Evolutionary conservation across 2,113 vertebrate species (phyloP).

Genomic region (Notiomystis cincta): DNA sequence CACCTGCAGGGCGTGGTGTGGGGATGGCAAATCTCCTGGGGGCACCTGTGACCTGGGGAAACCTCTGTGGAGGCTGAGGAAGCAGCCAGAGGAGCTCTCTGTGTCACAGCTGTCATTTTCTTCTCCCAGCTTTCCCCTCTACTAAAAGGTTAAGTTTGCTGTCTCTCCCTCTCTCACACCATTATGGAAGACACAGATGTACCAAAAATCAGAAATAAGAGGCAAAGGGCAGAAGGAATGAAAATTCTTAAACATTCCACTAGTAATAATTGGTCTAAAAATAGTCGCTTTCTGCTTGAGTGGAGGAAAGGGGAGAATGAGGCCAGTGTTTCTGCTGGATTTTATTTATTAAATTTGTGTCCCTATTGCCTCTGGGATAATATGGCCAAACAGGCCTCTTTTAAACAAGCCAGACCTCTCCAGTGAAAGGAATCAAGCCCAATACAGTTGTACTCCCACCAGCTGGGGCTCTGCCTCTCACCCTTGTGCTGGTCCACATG

Average conservation of each 20-base stretch:
- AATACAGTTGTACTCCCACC: neutral
- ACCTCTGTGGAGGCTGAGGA: neutral
- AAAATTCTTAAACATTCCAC: neutral
- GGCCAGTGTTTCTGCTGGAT: neutral
- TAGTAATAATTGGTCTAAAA: neutral
- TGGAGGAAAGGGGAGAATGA: neutral
- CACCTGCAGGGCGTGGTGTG: neutral
- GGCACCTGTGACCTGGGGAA: neutral
- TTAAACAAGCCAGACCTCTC: neutral
- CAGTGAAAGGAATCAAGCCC: neutral
- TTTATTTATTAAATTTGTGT: slow-evolving; percentile 12
- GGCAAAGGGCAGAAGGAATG: neutral
- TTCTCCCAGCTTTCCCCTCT: neutral
- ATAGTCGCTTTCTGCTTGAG: neutral
- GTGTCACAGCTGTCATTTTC: neutral
- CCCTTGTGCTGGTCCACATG: accelerated
- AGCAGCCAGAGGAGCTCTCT: neutral
- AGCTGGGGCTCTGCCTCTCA: neutral
- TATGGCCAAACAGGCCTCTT: neutral
- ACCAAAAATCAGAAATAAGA: neutral
- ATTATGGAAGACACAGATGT: neutral
- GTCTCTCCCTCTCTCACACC: neutral
- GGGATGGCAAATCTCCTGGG: accelerated
- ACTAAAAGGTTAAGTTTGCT: neutral
- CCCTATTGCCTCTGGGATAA: neutral